Percentiles rank a stretch among this genome's conserved stretches.
Conservation (phyloP, 1,140 invertebrate species). For the Nautilus pompilius region DNA sequence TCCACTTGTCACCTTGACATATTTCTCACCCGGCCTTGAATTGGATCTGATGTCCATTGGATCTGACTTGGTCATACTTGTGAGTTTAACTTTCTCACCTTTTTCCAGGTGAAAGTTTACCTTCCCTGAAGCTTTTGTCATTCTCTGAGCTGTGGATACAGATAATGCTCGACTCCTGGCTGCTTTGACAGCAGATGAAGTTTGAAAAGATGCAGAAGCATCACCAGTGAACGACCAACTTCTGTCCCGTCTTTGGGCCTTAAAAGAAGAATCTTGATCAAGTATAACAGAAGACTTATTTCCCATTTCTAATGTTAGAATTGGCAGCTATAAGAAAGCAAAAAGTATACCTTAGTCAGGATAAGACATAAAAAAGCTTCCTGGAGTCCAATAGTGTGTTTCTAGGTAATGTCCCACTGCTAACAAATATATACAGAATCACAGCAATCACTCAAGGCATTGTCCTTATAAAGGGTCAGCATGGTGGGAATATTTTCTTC, state of each 20-base stretch:
- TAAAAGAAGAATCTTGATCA: neutral
- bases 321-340: too few species aligned
- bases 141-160: neutral
- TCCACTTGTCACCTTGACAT: neutral
- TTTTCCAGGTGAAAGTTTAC: neutral
- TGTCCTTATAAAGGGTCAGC: too few species aligned
- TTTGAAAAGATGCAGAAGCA: neutral
- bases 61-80: neutral
- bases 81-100: neutral
- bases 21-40: neutral
- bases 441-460: too few species aligned
- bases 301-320: too few species aligned
- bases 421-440: too few species aligned
- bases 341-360: too few species aligned
- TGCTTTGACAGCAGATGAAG: neutral
- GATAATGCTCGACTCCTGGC: neutral
- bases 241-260: neutral
- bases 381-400: too few species aligned
- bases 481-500: too few species aligned
- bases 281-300: neutral
- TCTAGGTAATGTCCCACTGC: too few species aligned
- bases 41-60: neutral
- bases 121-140: neutral
- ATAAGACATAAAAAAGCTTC: too few species aligned
- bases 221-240: slow-evolving; percentile 2